A percentile compares a stretch with the other conserved stretches of the same genome.
These are phyloP conservation scores for Oceanites oceanicus DNA, from an alignment of 2,113 vertebrate species.

Conservation along the genomic window DNA sequence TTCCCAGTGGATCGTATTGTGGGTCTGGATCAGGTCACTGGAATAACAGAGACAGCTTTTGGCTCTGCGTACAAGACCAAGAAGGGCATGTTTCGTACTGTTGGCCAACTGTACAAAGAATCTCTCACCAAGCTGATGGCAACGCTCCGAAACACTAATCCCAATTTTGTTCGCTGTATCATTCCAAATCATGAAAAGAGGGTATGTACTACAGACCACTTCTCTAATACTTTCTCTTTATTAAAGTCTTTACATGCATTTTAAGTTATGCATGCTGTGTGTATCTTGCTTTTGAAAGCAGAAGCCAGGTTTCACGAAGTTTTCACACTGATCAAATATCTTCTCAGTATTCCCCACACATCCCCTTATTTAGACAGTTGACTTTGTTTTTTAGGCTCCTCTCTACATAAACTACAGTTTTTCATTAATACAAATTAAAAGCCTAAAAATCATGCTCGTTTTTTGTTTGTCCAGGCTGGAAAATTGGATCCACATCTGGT, in stretches of 20 bases:
- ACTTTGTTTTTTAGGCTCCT: neutral
- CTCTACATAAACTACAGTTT: neutral
- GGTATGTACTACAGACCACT: slow-evolving; percentile 61
- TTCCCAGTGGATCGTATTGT: slow-evolving; percentile 94
- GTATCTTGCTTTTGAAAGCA: neutral
- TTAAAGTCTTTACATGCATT: neutral
- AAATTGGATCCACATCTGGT: slow-evolving; percentile 96
- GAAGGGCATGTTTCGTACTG: slow-evolving; percentile 97
- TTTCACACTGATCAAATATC: neutral
- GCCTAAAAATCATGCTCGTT: neutral
- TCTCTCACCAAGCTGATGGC: slow-evolving; percentile 97
- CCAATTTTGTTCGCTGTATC: slow-evolving; percentile 98
- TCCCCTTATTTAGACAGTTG: neutral
- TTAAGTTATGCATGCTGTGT: neutral
- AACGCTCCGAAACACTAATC: slow-evolving; percentile 96
- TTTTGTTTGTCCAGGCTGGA: slow-evolving; percentile 80
- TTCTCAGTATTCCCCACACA: neutral
- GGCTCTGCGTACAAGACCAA: slow-evolving; percentile 96
- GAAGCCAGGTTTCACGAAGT: neutral
- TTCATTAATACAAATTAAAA: neutral
- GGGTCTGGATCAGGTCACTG: slow-evolving; percentile 96
- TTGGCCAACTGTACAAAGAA: slow-evolving; percentile 97
- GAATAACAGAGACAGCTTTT: slow-evolving; percentile 95
- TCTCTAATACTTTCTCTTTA: neutral
- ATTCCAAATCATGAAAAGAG: slow-evolving; percentile 98